These are phyloP conservation scores for Meleagris gallopavo DNA, from an alignment of 2,113 vertebrate species.

Conservation along the genomic window DNA sequence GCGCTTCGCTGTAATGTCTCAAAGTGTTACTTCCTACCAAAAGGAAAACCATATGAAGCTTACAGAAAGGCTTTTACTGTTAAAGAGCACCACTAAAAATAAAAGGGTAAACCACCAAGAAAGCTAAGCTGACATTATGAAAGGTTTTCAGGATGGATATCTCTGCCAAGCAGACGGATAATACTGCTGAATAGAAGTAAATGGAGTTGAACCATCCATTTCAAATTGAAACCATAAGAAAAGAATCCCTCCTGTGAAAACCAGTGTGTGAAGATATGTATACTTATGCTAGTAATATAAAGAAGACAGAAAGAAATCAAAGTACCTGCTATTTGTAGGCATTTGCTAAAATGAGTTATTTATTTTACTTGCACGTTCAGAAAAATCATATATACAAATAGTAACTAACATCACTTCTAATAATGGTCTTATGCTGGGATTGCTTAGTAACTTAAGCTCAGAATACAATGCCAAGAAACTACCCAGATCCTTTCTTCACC, in stretches of 20 bases:
- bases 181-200: not conserved
- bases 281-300: not conserved
- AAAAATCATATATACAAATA: not conserved
- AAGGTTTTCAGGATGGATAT: not conserved
- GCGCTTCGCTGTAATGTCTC: not conserved
- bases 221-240: not conserved
- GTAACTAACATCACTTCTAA: not conserved
- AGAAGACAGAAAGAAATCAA: not conserved
- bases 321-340: not conserved
- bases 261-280: not conserved
- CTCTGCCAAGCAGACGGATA: not conserved
- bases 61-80: not conserved
- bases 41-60: not conserved
- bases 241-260: not conserved
- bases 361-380: not conserved
- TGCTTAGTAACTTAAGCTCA: not conserved
- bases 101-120: not conserved
- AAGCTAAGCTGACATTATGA: not conserved
- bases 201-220: not conserved
- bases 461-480: not conserved
- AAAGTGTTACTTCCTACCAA: not conserved
- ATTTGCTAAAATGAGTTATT: not conserved
- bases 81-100: not conserved
- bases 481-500: not conserved
- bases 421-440: not conserved